phyloP scores from a whole-genome alignment of 2,113 vertebrate genomes.

The Sander vitreus region DNA sequence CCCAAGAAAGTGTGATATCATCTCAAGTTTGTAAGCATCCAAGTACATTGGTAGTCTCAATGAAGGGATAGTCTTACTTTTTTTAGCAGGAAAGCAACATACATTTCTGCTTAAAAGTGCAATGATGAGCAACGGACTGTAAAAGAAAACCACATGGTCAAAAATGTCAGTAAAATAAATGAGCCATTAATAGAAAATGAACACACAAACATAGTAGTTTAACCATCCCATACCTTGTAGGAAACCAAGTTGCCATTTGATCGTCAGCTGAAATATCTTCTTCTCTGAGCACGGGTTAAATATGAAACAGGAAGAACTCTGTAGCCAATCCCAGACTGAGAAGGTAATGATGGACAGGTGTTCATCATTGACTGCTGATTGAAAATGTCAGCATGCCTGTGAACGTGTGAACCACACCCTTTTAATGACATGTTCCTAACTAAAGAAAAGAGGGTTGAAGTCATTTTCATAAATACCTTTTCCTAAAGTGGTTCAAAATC shows the following conservation, averaged over 20 bases:
- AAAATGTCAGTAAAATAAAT: neutral
- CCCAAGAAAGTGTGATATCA: neutral
- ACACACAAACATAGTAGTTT: neutral
- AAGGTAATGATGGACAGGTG: constrained; percentile 50
- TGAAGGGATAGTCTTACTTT: constrained; percentile 19
- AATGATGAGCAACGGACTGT: constrained; percentile 53
- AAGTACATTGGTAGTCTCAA: neutral
- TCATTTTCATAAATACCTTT: neutral
- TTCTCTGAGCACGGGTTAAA: constrained; percentile 21
- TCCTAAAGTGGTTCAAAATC: neutral
- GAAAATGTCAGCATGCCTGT: constrained; percentile 1
- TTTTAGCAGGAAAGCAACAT: constrained; percentile 29
- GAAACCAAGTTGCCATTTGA: constrained; percentile 41
- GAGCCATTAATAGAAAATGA: neutral
- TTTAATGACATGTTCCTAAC: neutral
- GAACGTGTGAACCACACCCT: neutral
- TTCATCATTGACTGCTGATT: constrained; percentile 29
- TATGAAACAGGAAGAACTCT: constrained; percentile 21
- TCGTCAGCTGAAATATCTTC: constrained; percentile 39
- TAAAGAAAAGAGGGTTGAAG: neutral
- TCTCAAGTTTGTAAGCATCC: neutral
- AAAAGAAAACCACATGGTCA: constrained; percentile 18
- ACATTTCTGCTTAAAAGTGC: constrained; percentile 40
- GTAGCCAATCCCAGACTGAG: constrained; percentile 30
- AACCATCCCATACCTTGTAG: constrained; percentile 35